Percentiles rank a stretch among this genome's conserved stretches.
Evolutionary conservation across 2,888 invertebrate species (phyloP).

Genomic region (Phyllotreta cruciferae): DNA sequence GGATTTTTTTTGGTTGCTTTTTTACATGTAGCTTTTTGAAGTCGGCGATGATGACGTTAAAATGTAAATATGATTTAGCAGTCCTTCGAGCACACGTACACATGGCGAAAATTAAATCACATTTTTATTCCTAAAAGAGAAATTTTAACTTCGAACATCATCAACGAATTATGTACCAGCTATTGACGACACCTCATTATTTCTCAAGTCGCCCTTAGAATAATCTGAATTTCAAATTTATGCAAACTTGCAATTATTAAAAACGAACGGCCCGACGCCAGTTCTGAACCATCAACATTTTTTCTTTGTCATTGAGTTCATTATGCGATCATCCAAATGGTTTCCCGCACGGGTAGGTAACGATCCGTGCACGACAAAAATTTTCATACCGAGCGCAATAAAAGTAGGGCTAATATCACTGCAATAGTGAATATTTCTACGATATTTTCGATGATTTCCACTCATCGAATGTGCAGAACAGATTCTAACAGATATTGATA

Average conservation of each 20-base stretch:
- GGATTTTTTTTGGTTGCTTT: background rate
- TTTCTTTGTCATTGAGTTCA: constrained; percentile 13
- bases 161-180: background rate
- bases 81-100: no score
- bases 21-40: background rate
- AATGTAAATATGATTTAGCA: no score
- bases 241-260: constrained; percentile 18
- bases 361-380: constrained; percentile 4
- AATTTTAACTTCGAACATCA: no score
- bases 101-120: no score
- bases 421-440: no score
- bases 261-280: background rate
- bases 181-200: background rate
- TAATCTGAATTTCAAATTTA: constrained; percentile 23
- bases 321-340: constrained; percentile 8
- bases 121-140: no score
- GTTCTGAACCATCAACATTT: constrained; percentile 9
- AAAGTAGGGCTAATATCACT: no score
- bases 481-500: no score
- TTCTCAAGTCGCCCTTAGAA: constrained; percentile 5
- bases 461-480: no score
- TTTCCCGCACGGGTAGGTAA: background rate
- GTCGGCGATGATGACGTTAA: background rate
- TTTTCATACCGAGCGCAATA: background rate
- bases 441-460: no score